Evolutionary conservation across 2,888 invertebrate genomes (phyloP), one percentile per base, ranked within the genome.

Genomic region (Nineta flava): DNA sequence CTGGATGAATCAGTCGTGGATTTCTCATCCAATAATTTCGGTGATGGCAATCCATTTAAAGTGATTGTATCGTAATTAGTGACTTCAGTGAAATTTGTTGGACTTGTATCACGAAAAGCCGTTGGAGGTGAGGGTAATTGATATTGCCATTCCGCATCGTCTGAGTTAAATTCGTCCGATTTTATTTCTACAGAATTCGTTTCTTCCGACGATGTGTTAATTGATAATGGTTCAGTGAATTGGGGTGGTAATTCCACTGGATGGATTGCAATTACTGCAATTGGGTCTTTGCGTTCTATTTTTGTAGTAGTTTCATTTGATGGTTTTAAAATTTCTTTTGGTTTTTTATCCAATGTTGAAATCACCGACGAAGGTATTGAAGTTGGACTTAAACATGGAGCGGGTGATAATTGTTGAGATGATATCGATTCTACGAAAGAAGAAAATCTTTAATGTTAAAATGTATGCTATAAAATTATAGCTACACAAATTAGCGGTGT

Each of bases 81-180:
- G 9, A 54, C 49, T 40, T 57, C 58, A 6, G 58, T 57, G 32
- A 58, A 53, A 53, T 55, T 58, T 9, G 57, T 56, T 7, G 68
- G 65, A 56, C 63, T 64, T 7, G 60, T 55, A 54, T 77, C 76
- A 47, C 74, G 62, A 58, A 77, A 74, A 13, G 71, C 72, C 48
- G 69, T 72, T 1, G 78, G 78, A 1, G 78, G 78, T 1, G 75
- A 75, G 1, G 78, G 78, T 41, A 77, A 62, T 53, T 71, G 67
- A 64, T 76, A 71, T 58, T 77, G 65, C 77, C 76, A 77, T 40
- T 67, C 65, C 12, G 53, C 52, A 48, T 60, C 60, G 16, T 61
- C 52, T 46, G 34, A 46, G 13, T 41, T 26, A 17, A 21, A 19
- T 13, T 44, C 49, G 19, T 44, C 35, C 15, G 32, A 17, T 13